Evolutionary conservation across 1,140 invertebrate species (phyloP), one percentile per base, ranked within the genome.

Genomic region (Drosophila sturtevanti): DNA sequence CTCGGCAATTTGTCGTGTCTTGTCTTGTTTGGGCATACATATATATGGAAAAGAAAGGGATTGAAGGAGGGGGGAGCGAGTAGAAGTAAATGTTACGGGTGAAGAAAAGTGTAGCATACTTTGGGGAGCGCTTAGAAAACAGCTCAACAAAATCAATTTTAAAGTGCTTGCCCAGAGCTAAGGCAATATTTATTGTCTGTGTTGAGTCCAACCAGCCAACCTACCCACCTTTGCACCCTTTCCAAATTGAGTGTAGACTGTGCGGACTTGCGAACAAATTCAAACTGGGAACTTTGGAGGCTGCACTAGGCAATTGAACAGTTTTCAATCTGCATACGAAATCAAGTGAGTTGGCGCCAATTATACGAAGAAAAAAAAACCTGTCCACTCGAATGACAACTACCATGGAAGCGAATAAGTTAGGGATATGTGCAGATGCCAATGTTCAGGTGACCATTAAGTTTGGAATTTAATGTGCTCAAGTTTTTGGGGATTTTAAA

Each of bases 1-100:
- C 41, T 61, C 69, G 72, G 77, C 81, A 86, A 85, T 85, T 85
- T 85, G 81, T 85, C 81, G 77, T 86, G 81, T 86, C 81, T 71
- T 81, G 73, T 81, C 77, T 69, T 65, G 64, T n/a, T 18, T 27
- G 22, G 51, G 51, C 60, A 52, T 52, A 56, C 27, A 68, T 31
- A 71, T 68, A 52, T 58, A 51, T 54, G 9, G 48, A 31, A 31
- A 61, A 14, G 67, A 21, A 34, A 27, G 66, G 3, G 44, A n/a
- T n/a, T n/a, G n/a, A n/a, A n/a, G n/a, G n/a, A 27, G 41, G n/a
- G 14, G 24, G 35, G 22, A 16, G 11, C 18, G 27, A 11, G 4
- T 5, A 10, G 1, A 27, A 34, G 48, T 16, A 34, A 24, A 11
- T 37, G 56, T 48, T 65, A 56, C n/a, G 16, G 27, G 31, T 34